These are phyloP conservation scores for Semnornis frantzii DNA, from an alignment of 2,113 vertebrate genomes.

Conservation along the genomic window DNA sequence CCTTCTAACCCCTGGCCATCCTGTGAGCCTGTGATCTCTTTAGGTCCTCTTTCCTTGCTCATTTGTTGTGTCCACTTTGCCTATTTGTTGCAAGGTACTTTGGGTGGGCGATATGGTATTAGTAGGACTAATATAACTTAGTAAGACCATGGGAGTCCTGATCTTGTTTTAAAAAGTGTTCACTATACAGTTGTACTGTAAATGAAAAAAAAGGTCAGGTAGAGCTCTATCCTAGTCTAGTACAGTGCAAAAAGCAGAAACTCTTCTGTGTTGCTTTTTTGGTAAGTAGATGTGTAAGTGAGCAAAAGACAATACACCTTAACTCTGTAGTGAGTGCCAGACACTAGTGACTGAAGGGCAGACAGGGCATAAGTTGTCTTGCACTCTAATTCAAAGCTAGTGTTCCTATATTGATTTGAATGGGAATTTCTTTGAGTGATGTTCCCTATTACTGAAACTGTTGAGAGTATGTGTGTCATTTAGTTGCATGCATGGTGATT, in stretches of 20 bases:
- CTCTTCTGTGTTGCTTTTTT: neutral
- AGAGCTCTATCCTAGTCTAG: neutral
- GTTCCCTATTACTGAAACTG: neutral
- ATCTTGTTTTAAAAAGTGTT: neutral
- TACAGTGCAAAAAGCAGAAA: neutral
- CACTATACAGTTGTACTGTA: neutral
- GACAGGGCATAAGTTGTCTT: neutral
- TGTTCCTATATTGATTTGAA: neutral
- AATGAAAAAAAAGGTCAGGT: neutral
- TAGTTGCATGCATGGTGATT: neutral
- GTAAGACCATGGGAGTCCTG: neutral
- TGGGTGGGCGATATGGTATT: neutral
- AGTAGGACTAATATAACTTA: neutral
- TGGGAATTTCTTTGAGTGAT: neutral
- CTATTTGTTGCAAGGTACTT: neutral
- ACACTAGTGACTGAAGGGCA: neutral
- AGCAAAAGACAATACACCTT: neutral
- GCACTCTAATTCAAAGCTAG: neutral
- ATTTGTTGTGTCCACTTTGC: neutral
- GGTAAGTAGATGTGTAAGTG: neutral
- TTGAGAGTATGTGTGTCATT: neutral
- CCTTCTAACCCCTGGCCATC: too few relatives aligned
- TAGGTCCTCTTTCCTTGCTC: neutral
- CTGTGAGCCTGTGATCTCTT: neutral
- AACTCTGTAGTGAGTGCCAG: neutral